Evolutionary conservation across 2,797 vertebrate species (phyloP).

Genomic region (Fistularia tabacaria): DNA sequence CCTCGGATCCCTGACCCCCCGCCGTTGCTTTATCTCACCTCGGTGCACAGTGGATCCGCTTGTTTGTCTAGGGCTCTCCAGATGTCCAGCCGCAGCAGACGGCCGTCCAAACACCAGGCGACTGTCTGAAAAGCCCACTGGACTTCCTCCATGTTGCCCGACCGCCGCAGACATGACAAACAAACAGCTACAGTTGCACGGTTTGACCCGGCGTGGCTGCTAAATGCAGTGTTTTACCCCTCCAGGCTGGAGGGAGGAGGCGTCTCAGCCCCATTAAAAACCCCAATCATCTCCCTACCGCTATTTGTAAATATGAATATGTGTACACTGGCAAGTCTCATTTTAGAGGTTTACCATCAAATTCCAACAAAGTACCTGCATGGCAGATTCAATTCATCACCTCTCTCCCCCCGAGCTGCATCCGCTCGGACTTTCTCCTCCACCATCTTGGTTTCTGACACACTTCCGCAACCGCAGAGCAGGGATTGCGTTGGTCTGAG

Average conservation of each 20-base stretch:
- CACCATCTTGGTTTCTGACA: too few species aligned
- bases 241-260: conserved; percentile 7
- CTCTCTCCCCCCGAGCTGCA: neutral
- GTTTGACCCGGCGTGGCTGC: conserved; percentile 49
- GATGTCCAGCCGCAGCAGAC: conserved; percentile 58
- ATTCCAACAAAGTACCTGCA: conserved; percentile 2
- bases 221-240: conserved; percentile 49
- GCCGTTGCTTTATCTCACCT: conserved; percentile 46
- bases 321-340: neutral
- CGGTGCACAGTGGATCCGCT: conserved; percentile 45
- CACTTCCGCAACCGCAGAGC: neutral
- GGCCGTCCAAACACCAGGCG: conserved; percentile 57
- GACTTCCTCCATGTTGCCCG: conserved; percentile 56
- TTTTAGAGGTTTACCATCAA: conserved; percentile 16
- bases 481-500: too few species aligned
- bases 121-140: conserved; percentile 62
- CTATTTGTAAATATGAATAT: conserved; percentile 9
- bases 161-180: conserved; percentile 59
- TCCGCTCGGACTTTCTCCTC: too few species aligned
- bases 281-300: neutral
- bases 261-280: conserved; percentile 8
- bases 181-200: conserved; percentile 57
- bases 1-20: conserved; percentile 8
- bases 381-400: conserved; percentile 2
- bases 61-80: conserved; percentile 43